Base-by-base conservation (phyloP, 1,140 invertebrate species). In the Brachionus asplanchnoidis region DNA sequence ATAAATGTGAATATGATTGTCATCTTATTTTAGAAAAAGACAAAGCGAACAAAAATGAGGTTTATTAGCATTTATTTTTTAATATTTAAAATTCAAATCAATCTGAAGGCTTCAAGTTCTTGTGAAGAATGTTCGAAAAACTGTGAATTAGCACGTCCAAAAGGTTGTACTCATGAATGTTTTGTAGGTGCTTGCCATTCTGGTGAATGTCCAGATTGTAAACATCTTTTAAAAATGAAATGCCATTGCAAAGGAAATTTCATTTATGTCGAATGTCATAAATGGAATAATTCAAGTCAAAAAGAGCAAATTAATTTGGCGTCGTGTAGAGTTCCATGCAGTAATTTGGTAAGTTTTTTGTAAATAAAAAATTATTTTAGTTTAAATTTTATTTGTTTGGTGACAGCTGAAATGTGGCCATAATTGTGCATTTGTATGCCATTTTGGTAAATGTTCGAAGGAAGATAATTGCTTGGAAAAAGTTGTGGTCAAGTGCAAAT, bases 291-390 rank as follows among this genome's bases (percentile, higher is more conserved):
- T 12, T 89, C 92, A 23, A 91, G 89, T 4, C 85, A 86, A 5
- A 87, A 92, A 4, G 86, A 89, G 40, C 91, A 91, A 40, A 88
- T 91, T 56, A 88, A 90, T 85, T 88, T 93, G 85, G 90, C 93
- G 32, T 93, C 92, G 84, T 96, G 95, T 88, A 92, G 93, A 68
- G 95, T 95, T 88, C 94, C 94, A 84, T 97, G 96, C 92, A 91
- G 94, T 95, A 90, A 53, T 79, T 14, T 17, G 14, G 78, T 44
- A 77, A 77, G n/a, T 60, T 6, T 65, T 60, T 8, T 46, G 9
- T n/a, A 9, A 9, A 32, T 50, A 56, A 85, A 77, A 20, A 60
- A 60, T 20, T 26, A 23, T 23, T 75, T 80, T 73, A 42, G 56
- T 17, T n/a, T n/a, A n/a, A 42, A 11, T 77, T 73, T 32, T 75